Conservation (phyloP, 2,888 invertebrate species). For the Cerastis leucographa region DNA sequence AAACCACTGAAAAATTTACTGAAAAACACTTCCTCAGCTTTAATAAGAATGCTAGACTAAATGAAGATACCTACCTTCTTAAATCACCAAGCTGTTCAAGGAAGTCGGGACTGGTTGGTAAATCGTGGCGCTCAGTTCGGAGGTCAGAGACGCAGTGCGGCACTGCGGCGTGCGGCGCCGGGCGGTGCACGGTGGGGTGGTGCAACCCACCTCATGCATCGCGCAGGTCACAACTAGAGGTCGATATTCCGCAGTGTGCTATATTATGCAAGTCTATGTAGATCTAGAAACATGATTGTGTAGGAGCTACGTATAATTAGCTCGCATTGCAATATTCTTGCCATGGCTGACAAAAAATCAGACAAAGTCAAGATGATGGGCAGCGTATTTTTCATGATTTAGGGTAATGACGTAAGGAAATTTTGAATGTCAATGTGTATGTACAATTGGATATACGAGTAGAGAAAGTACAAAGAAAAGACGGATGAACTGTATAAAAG, state of each 20-base stretch:
- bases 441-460: background rate
- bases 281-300: too few relatives aligned
- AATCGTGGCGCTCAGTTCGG: conserved; percentile 10
- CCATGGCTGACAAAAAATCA: background rate
- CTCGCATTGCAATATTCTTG: background rate
- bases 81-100: background rate
- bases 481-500: background rate
- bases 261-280: conserved; percentile 16
- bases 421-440: background rate
- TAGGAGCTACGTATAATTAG: background rate
- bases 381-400: background rate
- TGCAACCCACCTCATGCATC: conserved; percentile 31
- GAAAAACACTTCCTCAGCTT: background rate
- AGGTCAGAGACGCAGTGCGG: conserved; percentile 34
- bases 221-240: conserved; percentile 26
- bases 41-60: background rate
- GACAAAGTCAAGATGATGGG: background rate
- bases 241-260: conserved; percentile 42
- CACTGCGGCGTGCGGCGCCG: background rate
- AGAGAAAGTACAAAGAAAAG: background rate
- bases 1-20: background rate
- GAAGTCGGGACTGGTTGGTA: background rate
- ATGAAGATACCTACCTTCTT: conserved; percentile 13
- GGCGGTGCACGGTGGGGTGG: background rate
- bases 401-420: background rate